These are phyloP conservation scores for Pyrochroa serraticornis DNA, from an alignment of 2,888 invertebrate genomes.

Conservation along the genomic window DNA sequence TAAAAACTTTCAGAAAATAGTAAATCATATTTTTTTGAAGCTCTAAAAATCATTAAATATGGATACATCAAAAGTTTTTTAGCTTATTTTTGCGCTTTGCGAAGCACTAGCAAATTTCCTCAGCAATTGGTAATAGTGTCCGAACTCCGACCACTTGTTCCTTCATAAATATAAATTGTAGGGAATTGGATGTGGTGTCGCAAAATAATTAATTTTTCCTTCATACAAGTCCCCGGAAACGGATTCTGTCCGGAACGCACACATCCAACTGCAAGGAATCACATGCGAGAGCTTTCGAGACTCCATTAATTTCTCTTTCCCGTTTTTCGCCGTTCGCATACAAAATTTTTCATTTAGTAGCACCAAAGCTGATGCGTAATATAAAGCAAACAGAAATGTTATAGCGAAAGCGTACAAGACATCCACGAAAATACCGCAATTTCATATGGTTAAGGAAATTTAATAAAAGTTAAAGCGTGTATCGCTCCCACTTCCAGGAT, in stretches of 20 bases:
- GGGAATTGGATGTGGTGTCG: conserved; percentile 15
- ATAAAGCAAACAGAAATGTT: conserved; percentile 30
- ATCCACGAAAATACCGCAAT: conserved; percentile 22
- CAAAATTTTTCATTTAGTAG: conserved; percentile 30
- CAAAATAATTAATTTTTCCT: conserved; percentile 26
- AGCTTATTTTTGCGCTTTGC: too few relatives aligned
- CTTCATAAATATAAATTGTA: conserved; percentile 19
- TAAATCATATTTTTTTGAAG: too few relatives aligned
- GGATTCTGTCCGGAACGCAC: conserved; percentile 8
- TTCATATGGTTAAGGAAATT: conserved; percentile 19
- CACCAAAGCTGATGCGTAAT: conserved; percentile 26
- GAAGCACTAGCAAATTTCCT: too few relatives aligned
- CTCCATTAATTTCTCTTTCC: conserved; percentile 31
- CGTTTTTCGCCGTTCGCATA: conserved; percentile 25
- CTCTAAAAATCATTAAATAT: too few relatives aligned
- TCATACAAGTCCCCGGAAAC: conserved; percentile 14
- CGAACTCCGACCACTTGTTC: too few relatives aligned
- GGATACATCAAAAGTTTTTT: too few relatives aligned
- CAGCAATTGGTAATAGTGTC: too few relatives aligned
- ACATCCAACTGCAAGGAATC: conserved; percentile 15
- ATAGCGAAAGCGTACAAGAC: conserved; percentile 25
- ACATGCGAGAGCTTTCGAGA: conserved; percentile 25
- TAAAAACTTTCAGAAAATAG: too few relatives aligned
- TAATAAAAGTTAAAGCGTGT: conserved; percentile 19
- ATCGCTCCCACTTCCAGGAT: background rate